Conservation (phyloP, 2,797 vertebrate species). For the Sebastes kiyomatsui region DNA sequence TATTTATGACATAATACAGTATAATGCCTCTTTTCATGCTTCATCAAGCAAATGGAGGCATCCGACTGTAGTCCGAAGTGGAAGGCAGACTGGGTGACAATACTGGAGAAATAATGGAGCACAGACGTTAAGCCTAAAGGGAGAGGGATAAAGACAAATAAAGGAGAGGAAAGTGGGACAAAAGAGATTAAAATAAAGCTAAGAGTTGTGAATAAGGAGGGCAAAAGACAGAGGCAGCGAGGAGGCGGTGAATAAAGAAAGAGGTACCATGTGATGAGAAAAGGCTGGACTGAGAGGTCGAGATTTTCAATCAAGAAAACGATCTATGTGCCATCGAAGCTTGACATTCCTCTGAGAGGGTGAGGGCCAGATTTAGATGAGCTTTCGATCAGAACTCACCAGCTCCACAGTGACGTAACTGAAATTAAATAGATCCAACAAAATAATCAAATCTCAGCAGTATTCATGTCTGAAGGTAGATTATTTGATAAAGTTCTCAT, state of each 20-base stretch:
- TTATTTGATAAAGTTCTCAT: background rate
- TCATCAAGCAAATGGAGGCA: slow-evolving; percentile 8
- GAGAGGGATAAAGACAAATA: slow-evolving; percentile 3
- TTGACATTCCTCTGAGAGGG: background rate
- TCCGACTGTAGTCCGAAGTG: background rate
- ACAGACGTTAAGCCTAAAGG: slow-evolving; percentile 3
- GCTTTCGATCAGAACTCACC: background rate
- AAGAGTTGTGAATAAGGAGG: background rate
- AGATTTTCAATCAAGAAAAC: slow-evolving; percentile 23
- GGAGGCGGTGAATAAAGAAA: background rate
- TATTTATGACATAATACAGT: slow-evolving; percentile 16
- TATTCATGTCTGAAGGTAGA: background rate
- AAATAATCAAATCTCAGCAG: background rate
- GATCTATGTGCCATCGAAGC: background rate
- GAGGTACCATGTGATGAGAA: background rate
- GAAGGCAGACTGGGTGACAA: background rate
- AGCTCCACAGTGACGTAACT: background rate
- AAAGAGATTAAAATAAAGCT: background rate
- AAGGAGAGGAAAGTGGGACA: slow-evolving; percentile 24
- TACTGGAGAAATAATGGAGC: slow-evolving; percentile 18
- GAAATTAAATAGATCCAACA: background rate
- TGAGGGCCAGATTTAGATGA: background rate
- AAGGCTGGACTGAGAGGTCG: background rate
- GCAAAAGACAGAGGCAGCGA: background rate
- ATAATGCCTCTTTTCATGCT: slow-evolving; percentile 32